Base-by-base conservation (phyloP, 2,888 invertebrate species). In the Pomacea canaliculata region DNA sequence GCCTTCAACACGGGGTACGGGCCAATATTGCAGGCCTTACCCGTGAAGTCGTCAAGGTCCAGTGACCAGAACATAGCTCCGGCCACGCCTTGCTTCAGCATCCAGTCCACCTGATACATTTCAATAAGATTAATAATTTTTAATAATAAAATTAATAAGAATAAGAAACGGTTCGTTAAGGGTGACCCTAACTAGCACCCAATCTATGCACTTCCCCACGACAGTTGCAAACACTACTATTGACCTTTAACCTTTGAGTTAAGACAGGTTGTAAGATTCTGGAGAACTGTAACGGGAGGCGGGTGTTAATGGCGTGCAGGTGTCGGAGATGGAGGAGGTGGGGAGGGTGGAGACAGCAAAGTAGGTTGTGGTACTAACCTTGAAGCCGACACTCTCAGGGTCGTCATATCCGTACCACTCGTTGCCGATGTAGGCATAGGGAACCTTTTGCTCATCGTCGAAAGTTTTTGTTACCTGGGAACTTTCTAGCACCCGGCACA, bases 31-130 rank as follows among this genome's bases (percentile, higher is more conserved):
- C 79, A 79, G 46, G 76, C 73, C 67, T 68, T 68, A 19, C 80
- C 80, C n/a, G 60, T 76, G 68, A 80, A 80, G 69, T 80, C 78
- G 63, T 80, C 80, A 63, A 75, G 69, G 71, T 80, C 80, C 51
- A 80, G 63, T 1, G 78, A 73, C 80, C 80, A 80, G 68, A 80
- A 76, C 80, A 80, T 80, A 37, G 77, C 71, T 27, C 80, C 78
- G 16, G 73, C 76, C 56, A 78, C 70, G 5, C 78, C 80, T n/a
- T 66, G 62, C 48, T 62, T 63, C 71, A 73, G 4, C 77, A 76
- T 78, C 77, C 78, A 80, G n/a, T 76, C 67, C n/a, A 78, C 77
- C 80, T 80, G 72, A 8, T 56, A 48, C n/a, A 68, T 8, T 51
- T 51, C 0, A 51, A 51, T 10, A 51, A 51, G 9, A 51, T 13